These are phyloP conservation scores for Platycnemis pennipes DNA, from an alignment of 2,888 invertebrate genomes.

Conservation along the genomic window DNA sequence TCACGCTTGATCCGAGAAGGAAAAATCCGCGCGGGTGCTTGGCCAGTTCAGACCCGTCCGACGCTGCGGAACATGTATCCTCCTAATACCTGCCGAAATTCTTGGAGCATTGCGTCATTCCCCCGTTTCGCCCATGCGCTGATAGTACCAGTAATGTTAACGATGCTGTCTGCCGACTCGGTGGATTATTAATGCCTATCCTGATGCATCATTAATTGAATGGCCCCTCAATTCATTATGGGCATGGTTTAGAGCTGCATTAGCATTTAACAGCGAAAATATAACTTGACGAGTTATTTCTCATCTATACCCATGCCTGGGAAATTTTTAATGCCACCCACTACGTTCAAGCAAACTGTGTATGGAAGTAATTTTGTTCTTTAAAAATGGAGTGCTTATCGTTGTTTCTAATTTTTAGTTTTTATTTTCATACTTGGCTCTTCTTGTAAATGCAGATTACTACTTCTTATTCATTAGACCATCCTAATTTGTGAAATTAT, in stretches of 20 bases:
- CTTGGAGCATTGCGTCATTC: slow-evolving; percentile 10
- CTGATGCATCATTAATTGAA: neutral
- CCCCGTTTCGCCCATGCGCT: slow-evolving; percentile 11
- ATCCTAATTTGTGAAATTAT: no score
- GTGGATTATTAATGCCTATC: neutral
- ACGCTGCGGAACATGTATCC: neutral
- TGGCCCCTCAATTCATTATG: neutral
- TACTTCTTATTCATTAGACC: no score
- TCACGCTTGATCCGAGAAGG: neutral
- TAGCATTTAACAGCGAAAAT: neutral
- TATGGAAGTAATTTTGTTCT: neutral
- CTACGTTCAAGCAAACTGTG: neutral
- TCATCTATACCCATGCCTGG: neutral
- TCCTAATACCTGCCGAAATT: slow-evolving; percentile 38
- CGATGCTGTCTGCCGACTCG: neutral
- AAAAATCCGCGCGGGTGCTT: neutral
- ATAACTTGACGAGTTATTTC: neutral
- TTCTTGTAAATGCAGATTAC: no score
- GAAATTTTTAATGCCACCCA: neutral
- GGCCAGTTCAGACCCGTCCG: neutral
- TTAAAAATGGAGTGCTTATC: neutral
- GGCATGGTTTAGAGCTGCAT: neutral
- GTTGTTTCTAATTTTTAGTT: no score
- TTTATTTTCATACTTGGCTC: no score
- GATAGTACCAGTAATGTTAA: neutral